Base-by-base conservation (phyloP, 2,113 vertebrate genomes). In the Tylochromis polylepis region DNA sequence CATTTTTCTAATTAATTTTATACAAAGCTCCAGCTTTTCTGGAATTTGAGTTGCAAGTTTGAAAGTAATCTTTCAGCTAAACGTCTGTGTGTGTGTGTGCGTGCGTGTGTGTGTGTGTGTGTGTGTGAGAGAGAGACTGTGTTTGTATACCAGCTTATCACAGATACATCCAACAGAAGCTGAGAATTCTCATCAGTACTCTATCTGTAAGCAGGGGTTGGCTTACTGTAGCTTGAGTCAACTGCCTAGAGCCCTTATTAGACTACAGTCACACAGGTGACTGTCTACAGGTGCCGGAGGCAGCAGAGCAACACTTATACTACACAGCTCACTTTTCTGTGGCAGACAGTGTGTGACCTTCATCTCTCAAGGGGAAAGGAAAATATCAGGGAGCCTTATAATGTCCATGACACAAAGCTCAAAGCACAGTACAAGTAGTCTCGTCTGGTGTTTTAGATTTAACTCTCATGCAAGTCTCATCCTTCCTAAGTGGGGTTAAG, bases 171-270 rank as follows among this genome's bases (percentile, higher is more conserved):
- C 77, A 85, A 85, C 79, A 57, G 51, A 79, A 10, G 51, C 43
- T 62, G 46, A 79, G 36, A 2, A 24, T 24, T 92, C 87, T 56
- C 38, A 87, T 93, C 57, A 80, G 72, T 85, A 89, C 65, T 70
- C 38, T 65, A 84, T 70, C 78, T 86, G 82, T 60, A 31, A 78
- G 78, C 55, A 36, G 24, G 57, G 22, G 4, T 18, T 62, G 77
- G 38, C 29, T 14, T 43, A 62, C 59, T 62, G 59, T 36, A 79
- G 36, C 9, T 7, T 27, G n/a, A 84, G 41, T 58, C 38, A 79
- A 77, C 49, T 3, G 49, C 83, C n/a, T 27, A 46, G 59, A 82
- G 65, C 67, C 56, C 51, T 57, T 83, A 84, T 91, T 81, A 88
- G 81, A 90, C 80, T 49, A 51, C 34, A 81, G 49, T 60, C 77